Percentiles rank a stretch among this genome's conserved stretches.
Conservation (phyloP, 92 coral and sea anemone species). For the Palythoa heliodiscus region DNA sequence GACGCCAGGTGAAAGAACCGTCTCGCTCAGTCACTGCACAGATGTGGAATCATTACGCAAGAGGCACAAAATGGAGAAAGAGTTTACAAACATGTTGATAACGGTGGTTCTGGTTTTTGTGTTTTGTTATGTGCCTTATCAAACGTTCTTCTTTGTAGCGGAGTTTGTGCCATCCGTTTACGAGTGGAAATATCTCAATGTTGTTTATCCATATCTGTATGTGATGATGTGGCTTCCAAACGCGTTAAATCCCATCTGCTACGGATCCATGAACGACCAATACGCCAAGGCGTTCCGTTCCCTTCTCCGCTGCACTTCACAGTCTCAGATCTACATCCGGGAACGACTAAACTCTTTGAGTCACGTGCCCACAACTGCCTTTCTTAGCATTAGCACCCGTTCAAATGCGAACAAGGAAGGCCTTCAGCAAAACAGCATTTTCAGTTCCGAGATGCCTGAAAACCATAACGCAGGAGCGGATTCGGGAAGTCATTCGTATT, state of each 20-base stretch:
- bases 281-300: conserved; percentile 68
- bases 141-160: conserved; percentile 65
- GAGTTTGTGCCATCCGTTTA: conserved; percentile 25
- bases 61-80: conserved; percentile 73
- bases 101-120: conserved; percentile 75
- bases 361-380: conserved; percentile 7
- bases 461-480: conserved; percentile 9
- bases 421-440: conserved; percentile 1
- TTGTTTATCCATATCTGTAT: conserved; percentile 69
- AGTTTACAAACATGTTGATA: conserved; percentile 75
- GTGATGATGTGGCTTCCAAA: conserved; percentile 90
- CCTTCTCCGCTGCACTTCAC: conserved; percentile 48
- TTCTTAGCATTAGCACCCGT: conserved; percentile 23
- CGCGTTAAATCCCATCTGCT: conserved; percentile 81
- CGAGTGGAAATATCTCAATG: conserved; percentile 55
- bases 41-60: conserved; percentile 59
- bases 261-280: conserved; percentile 83
- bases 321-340: conserved; percentile 39
- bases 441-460: background rate
- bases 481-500: background rate
- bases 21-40: conserved; percentile 31
- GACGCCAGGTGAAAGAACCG: conserved; percentile 7
- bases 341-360: conserved; percentile 33
- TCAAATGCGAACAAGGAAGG: conserved; percentile 10
- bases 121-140: conserved; percentile 78